Base-by-base conservation (phyloP, 2,888 invertebrate species). In the Perithous albicinctus region DNA sequence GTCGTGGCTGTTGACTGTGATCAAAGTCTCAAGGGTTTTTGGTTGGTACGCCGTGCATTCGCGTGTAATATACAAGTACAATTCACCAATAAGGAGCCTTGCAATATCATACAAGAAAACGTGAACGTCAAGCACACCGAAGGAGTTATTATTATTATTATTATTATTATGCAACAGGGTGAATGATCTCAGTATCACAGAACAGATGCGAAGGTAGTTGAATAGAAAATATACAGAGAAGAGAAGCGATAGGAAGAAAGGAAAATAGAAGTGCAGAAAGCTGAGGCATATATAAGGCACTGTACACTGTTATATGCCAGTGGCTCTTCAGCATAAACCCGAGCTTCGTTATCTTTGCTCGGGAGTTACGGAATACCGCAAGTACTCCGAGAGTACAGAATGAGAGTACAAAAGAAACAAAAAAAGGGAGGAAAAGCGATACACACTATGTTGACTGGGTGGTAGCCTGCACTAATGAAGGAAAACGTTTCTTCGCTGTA, bases 1-100 rank as follows among this genome's bases (percentile, higher is more conserved):
- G 78, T 85, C 86, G 85, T 59, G 59, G 72, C 51, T 51, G 41
- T n/a, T 69, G 74, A 75, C 61, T 67, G 54, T 43, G 32, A 78
- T 72, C 41, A 35, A 43, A 43, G 41, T 63, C 51, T 56, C 29
- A 20, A 18, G 35, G n/a, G 32, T 35, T 35, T 46, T 18, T 29
- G 32, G n/a, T n/a, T 32, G 29, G 7, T 26, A 59, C 32, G n/a
- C 32, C 54, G 23, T 1, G 5, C 12, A 41, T 69, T 63, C 41
- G n/a, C 54, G 20, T 10, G 32, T 26, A 15, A 51, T 43, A 41
- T 43, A 48, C 41, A n/a, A 67, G 7, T n/a, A n/a, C n/a, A 23
- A n/a, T 20, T 48, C 6, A 54, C 5, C 32, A 15, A 64, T 64
- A 38, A 35, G 10, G 15, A 41, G 20, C n/a, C 2, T 54, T 23